phyloP scores from a whole-genome alignment of 2,113 vertebrate genomes.

The Melanotaenia duboulayi region DNA sequence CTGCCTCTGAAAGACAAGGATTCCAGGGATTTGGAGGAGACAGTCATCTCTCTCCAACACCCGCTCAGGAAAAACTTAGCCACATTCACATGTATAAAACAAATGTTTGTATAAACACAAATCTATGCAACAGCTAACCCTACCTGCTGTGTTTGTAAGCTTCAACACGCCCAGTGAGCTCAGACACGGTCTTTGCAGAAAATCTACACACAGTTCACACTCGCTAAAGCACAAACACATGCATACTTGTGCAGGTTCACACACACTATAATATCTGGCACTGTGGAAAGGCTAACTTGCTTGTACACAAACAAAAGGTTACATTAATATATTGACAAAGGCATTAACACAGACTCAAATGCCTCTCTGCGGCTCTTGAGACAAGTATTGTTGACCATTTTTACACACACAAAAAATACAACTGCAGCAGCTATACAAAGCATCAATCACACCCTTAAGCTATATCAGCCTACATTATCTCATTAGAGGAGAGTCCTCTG shows the following conservation, averaged over 20 bases:
- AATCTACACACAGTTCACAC: slow-evolving; percentile 23
- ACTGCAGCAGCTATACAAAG: slow-evolving; percentile 12
- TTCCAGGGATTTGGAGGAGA: slow-evolving; percentile 63
- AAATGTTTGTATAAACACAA: slow-evolving; percentile 31
- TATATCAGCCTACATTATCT: slow-evolving; percentile 20
- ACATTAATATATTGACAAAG: not conserved
- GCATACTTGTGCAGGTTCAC: slow-evolving; percentile 22
- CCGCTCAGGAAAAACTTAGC: slow-evolving; percentile 47
- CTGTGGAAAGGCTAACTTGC: slow-evolving; percentile 12
- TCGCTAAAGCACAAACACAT: slow-evolving; percentile 18
- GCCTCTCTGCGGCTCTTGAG: not conserved
- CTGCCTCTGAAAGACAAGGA: slow-evolving; percentile 56
- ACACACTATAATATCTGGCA: slow-evolving; percentile 27
- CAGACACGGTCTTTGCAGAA: slow-evolving; percentile 21
- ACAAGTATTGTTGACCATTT: not conserved
- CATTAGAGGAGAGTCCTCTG: slow-evolving; percentile 40
- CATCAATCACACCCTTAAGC: slow-evolving; percentile 37
- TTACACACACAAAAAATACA: slow-evolving; percentile 6
- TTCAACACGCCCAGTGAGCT: slow-evolving; percentile 42
- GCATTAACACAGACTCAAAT: slow-evolving; percentile 11
- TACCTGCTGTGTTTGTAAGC: slow-evolving; percentile 22
- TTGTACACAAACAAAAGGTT: slow-evolving; percentile 30
- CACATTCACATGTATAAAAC: slow-evolving; percentile 1
- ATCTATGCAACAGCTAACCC: slow-evolving; percentile 18
- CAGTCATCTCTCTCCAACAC: slow-evolving; percentile 33